Base-by-base conservation (phyloP, 2,797 vertebrate species). In the Melanotaenia trifasciata region DNA sequence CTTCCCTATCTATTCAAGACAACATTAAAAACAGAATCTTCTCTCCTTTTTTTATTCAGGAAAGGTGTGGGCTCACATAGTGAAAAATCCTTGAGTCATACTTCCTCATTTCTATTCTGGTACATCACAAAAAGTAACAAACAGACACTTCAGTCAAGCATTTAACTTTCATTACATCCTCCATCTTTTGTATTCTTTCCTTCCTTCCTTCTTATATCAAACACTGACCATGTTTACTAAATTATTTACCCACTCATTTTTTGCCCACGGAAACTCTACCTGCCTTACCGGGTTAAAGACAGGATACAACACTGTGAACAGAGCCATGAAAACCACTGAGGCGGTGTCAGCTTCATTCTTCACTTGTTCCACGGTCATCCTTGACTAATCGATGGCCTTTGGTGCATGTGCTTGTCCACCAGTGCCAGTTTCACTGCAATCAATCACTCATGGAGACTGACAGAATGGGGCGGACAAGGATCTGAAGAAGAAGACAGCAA, bases 281-380 rank as follows among this genome's bases (percentile, higher is more conserved):
- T 54, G 36, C 8, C 62, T 70, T 80, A 98, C 96, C 96, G 97
- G 96, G 70, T 96, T 97, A 89, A 98, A 97, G 32, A 98, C 97
- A 36, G 97, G 97, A 90, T 97, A 97, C 97, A 99, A 98, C 58
- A 97, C 96, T 36, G 94, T 94, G 88, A 97, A 97, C 72, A 98
- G 95, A 67, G 97, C 95, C 97, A 97, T 96, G 86, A 96, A 97
- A 94, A 96, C 96, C 91, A 96, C 94, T 70, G 96, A 96, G 95
- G 94, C 94, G 74, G 93, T 92, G 92, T 97, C 95, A 74, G 96
- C 95, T 96, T 97, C 96, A 96, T 97, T 97, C 96, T 96, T 98
- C 94, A 95, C 96, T 96, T 97, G 95, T 95, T 97, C 96, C 96
- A 96, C 98, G 96, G 96, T 97, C 96, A 98, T 97, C 95, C 96